A percentile compares a stretch with the other conserved stretches of the same genome.
These are phyloP conservation scores for Lophura swinhoii DNA, from an alignment of 2,797 vertebrate genomes.

Conservation along the genomic window DNA sequence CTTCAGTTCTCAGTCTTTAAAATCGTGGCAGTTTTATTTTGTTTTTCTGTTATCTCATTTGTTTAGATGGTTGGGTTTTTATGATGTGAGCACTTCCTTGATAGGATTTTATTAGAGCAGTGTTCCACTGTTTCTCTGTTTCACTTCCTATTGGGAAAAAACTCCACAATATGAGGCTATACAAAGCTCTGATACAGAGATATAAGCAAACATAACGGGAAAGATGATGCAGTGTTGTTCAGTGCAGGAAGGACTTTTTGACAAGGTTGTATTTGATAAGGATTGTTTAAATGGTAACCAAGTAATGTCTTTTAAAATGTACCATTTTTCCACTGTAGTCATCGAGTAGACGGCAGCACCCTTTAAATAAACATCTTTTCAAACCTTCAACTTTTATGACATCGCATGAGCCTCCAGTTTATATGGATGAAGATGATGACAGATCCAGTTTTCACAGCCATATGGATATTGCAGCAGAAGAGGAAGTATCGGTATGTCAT, in stretches of 20 bases:
- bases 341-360: conserved; percentile 94
- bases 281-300: neutral
- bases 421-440: conserved; percentile 98
- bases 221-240: neutral
- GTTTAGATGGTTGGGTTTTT: neutral
- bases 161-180: neutral
- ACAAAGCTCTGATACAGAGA: neutral
- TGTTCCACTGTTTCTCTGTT: neutral
- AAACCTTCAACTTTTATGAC: conserved; percentile 98
- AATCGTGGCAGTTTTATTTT: neutral
- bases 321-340: conserved; percentile 81
- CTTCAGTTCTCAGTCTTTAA: neutral
- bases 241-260: neutral
- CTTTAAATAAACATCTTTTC: conserved; percentile 98
- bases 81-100: neutral
- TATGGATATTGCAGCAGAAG: conserved; percentile 87
- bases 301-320: conserved; percentile 51
- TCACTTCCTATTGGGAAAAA: neutral
- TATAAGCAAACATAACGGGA: neutral
- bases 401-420: conserved; percentile 97
- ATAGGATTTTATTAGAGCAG: neutral
- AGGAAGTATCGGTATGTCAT: conserved; percentile 88
- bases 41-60: neutral
- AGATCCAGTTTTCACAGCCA: conserved; percentile 87
- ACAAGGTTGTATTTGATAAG: neutral